Evolutionary conservation across 2,888 invertebrate genomes (phyloP).

Genomic region (Brachypterus glaber): DNA sequence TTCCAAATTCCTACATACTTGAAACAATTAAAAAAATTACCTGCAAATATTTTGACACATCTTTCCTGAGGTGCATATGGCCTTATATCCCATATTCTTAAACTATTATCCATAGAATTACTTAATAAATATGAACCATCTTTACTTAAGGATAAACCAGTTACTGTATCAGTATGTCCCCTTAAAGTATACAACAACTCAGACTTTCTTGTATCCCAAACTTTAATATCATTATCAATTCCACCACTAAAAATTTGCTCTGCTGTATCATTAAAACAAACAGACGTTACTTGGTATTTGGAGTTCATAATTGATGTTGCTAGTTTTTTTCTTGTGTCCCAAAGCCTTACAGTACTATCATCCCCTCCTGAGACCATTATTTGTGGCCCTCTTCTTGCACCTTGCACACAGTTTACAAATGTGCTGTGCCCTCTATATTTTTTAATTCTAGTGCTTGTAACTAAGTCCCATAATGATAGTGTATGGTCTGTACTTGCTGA

Average conservation of each 20-base stretch:
- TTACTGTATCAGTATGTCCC: slow-evolving; percentile 94
- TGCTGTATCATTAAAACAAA: slow-evolving; percentile 89
- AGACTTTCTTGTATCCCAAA: slow-evolving; percentile 93
- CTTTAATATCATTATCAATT: slow-evolving; percentile 91
- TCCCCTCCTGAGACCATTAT: slow-evolving; percentile 90
- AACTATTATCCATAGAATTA: slow-evolving; percentile 93
- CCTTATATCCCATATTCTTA: slow-evolving; percentile 94
- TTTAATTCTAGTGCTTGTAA: slow-evolving; percentile 77
- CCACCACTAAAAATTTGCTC: slow-evolving; percentile 93
- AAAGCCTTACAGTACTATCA: slow-evolving; percentile 84
- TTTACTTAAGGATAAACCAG: slow-evolving; percentile 74
- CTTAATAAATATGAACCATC: slow-evolving; percentile 87
- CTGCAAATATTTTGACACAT: slow-evolving; percentile 79
- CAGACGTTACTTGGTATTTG: slow-evolving; percentile 70
- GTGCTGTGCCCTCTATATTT: slow-evolving; percentile 77
- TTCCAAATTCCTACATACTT: too few relatives aligned
- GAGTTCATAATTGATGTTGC: slow-evolving; percentile 64
- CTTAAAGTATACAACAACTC: slow-evolving; percentile 73
- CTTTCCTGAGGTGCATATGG: slow-evolving; percentile 90
- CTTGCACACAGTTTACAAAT: slow-evolving; percentile 66
- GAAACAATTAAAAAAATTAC: too few relatives aligned
- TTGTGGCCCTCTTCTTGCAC: slow-evolving; percentile 81
- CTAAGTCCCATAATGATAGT: slow-evolving; percentile 90
- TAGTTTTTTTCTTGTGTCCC: slow-evolving; percentile 87
- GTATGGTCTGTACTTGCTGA: slow-evolving; percentile 93